Base-by-base conservation (phyloP, 2,797 vertebrate species). In the Diceros bicornis region DNA sequence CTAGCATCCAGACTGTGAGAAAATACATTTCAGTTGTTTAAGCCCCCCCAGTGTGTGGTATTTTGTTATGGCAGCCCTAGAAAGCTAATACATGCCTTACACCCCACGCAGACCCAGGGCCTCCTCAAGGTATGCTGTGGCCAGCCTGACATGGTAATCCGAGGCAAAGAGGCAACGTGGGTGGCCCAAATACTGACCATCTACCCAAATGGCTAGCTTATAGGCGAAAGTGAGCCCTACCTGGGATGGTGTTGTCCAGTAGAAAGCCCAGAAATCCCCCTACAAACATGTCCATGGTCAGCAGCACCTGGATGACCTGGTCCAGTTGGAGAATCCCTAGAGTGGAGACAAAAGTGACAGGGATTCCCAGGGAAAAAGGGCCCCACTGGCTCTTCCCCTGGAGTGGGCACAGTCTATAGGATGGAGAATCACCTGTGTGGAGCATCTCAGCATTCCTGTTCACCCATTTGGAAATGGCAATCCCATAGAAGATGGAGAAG, bases 231-330 rank as follows among this genome's bases (percentile, higher is more conserved):
- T 0, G 55, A 84, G 52, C 18, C 97, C 95, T 99, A 99, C 99
- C 99, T 97, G 99, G 99, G 96, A 99, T 98, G 75, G 99, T 99
- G 98, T 99, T 99, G 98, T 99, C 99, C 83, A 99, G 98, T 47
- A 99, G 10, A 95, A 99, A 99, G 44, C 99, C 99, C 91, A 99
- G 98, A 98, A 99, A 99, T 74, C 99, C 99, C 27, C 99, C 99
- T 0, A 99, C 99, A 98, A 99, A 99, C 99, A 99, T 99, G 95
- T 99, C 99, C 13, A 99, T 99, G 89, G 99, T 99, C 94, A 99
- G 98, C 93, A 99, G 99, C 62, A 99, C 99, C 97, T 99, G 99
- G 44, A 99, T 98, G 87, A 99, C 98, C 97, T 99, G 99, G 98
- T 99, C 99, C 17, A 99, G 95, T 97, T 99, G 99, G 68, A 98